phyloP scores from a whole-genome alignment of 1,140 invertebrate species.

The Armadillidium nasatum region DNA sequence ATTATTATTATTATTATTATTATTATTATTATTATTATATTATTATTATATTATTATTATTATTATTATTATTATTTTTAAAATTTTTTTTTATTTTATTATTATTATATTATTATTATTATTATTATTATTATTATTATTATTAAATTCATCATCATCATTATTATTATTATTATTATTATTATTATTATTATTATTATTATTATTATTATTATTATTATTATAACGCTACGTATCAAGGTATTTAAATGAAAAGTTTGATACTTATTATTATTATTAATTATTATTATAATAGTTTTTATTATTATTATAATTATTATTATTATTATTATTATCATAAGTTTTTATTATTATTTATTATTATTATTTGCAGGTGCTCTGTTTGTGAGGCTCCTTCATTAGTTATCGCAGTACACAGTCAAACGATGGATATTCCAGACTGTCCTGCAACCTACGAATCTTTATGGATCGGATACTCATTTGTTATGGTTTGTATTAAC shows the following conservation, averaged over 20 bases:
- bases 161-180: too few species aligned
- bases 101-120: conserved; percentile 45
- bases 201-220: too few species aligned
- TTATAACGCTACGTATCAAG: too few species aligned
- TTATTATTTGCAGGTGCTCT: conserved; percentile 61
- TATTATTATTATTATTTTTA: background rate
- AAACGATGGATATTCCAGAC: conserved; percentile 70
- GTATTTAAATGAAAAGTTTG: too few species aligned
- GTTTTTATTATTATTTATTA: conserved; percentile 17
- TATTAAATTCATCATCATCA: too few species aligned
- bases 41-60: conserved; percentile 43
- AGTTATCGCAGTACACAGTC: conserved; percentile 84
- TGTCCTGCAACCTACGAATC: conserved; percentile 84
- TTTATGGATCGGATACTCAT: conserved; percentile 85
- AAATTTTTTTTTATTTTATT: conserved; percentile 30
- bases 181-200: too few species aligned
- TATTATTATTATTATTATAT: conserved; percentile 45
- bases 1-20: too few species aligned
- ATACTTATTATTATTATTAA: too few species aligned
- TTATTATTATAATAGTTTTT: background rate
- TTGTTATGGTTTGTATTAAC: conserved; percentile 70
- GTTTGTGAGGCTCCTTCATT: conserved; percentile 86
- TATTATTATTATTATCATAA: conserved; percentile 37
- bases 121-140: background rate
- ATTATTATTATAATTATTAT: conserved; percentile 45